Evolutionary conservation across 2,888 invertebrate genomes (phyloP).

Genomic region (Electrophaes corylata): DNA sequence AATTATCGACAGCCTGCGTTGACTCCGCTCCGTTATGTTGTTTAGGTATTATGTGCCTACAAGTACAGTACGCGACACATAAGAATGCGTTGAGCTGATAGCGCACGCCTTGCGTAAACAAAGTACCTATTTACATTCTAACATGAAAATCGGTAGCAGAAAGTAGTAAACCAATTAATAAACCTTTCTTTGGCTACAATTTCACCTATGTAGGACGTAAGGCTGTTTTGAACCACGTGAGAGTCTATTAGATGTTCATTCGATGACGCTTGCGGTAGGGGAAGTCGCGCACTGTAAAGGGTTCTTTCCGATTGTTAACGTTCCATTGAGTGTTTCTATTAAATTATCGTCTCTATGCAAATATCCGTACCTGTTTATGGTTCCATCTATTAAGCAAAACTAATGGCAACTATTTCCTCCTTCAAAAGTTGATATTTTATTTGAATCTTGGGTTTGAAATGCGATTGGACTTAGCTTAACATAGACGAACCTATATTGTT

Average conservation of each 20-base stretch:
- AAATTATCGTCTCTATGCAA: conserved; percentile 33
- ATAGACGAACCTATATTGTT: no score
- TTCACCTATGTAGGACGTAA: no score
- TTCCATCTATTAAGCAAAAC: conserved; percentile 13
- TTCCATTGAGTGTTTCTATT: conserved; percentile 32
- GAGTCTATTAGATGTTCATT: no score
- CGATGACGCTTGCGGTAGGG: neutral
- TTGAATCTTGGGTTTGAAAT: conserved; percentile 8
- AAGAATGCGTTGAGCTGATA: neutral
- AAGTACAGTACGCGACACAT: conserved; percentile 12
- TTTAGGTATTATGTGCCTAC: conserved; percentile 15
- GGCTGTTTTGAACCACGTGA: no score
- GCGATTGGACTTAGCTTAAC: neutral
- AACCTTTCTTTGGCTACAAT: no score
- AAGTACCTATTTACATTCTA: no score
- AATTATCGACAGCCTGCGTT: conserved; percentile 37
- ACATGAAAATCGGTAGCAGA: no score
- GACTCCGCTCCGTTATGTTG: conserved; percentile 38
- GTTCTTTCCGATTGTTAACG: conserved; percentile 21
- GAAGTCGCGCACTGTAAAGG: conserved; percentile 6
- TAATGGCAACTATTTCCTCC: conserved; percentile 5
- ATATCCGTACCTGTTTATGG: conserved; percentile 25
- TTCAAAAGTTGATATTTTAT: conserved; percentile 3
- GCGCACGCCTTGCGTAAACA: no score
- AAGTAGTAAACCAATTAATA: no score